Evolutionary conservation across 1,140 invertebrate genomes (phyloP), one percentile per base, ranked within the genome.

Genomic region (Diorhabda sublineata): DNA sequence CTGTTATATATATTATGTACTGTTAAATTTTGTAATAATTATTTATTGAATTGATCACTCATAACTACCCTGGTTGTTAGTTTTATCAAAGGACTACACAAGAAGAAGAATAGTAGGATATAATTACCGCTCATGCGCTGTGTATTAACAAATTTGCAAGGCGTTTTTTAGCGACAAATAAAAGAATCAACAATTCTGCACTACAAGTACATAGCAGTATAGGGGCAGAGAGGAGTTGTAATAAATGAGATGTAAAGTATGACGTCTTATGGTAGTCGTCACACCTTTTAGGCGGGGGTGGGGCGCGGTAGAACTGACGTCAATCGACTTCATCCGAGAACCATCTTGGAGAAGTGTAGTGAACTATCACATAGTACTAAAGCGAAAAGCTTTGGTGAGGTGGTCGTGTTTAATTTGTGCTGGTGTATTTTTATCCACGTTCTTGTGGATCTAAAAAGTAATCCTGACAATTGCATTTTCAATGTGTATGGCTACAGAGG

Each of bases 401-500:
- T 63, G 61, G 11, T 66, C 4, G 64, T 66, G 64, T 11, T 7
- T 57, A 58, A 57, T 68, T 66, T 64, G 61, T 9, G 66, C 64
- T 67, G 66, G 62, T 67, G 69, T 63, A 68, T 56, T 66, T 69
- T 67, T 69, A 70, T 72, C 74, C 71, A 75, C 73, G 72, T 72
- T 69, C 71, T 64, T 45, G 71, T 73, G 71, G 74, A 70, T 71
- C 71, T 73, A 59, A 71, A 67, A 66, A 7, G 42, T 66, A 57
- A 66, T 66, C 57, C 64, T 63, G 82, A 44, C 80, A 83, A 76
- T 77, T 82, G 81, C 80, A 80, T 85, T 85, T 86, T 86, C 85
- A 85, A 86, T 86, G 85, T 86, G 85, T 86, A 86, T 86, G 85
- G 85, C 84, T 84, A 85, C 83, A 84, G 83, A 83, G 84, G 85